Evolutionary conservation across 1,140 invertebrate species (phyloP), one percentile per base, ranked within the genome.

Genomic region (Ceratosolen fusciceps): DNA sequence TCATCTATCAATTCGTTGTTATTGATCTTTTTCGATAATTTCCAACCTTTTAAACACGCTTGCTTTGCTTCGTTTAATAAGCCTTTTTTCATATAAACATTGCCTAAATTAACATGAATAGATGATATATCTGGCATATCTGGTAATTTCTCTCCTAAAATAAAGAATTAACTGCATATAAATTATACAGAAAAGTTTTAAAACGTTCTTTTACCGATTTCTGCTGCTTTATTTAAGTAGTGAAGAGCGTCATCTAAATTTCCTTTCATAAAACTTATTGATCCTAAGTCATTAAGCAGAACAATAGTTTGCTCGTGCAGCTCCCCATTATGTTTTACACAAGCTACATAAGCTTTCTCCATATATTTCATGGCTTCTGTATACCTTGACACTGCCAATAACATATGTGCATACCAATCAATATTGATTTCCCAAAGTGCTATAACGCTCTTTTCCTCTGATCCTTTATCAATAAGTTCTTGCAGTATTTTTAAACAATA

Each of bases 251-350:
- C 90, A 60, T 94, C 92, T 80, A 93, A 90, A 80, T 96, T 92
- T 80, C 94, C 90, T 90, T 90, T 90, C 84, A 92, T 83, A 89
- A 93, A 93, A 80, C 92, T 93, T 16, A 95, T 92, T 62, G 94
- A 95, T 52, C 95, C 96, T 76, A 98, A 91, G 87, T 98, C 96
- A 92, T 97, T 98, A 10, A 98, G 87, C 54, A 98, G 91, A 31
- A 96, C 89, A 26, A 96, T 92, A 80, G 93, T 93, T 86, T 97
- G 95, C 83, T 95, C 93, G 83, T 93, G 92, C 12, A 93, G 87
- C 79, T 93, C 85, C 10, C 96, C 96, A 86, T 95, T 89, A 0
- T 94, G 84, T 85, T 93, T 88, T 68, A 90, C 85, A 77, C 94
- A 95, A 80, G 94, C 90, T 34, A 94, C 89, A 82, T 95, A 93